Percentiles rank a stretch among this genome's conserved stretches.
Conservation (phyloP, 1,140 invertebrate species). For the Cheumatopsyche charites region DNA sequence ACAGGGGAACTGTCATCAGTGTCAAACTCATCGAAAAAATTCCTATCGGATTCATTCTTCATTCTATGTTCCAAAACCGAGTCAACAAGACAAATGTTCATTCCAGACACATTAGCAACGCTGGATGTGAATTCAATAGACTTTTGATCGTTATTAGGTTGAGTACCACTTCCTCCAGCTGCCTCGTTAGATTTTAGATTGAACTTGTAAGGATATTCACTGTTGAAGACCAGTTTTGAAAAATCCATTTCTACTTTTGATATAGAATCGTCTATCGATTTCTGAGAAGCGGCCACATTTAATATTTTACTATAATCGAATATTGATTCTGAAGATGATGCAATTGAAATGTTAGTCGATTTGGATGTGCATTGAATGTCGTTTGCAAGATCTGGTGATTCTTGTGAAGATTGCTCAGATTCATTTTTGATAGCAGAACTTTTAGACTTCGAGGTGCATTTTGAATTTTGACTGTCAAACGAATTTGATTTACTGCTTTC, state of each 20-base stretch:
- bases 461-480: too few relatives aligned
- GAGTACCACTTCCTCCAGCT: background rate
- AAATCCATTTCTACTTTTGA: conserved; percentile 22
- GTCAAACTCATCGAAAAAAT: conserved; percentile 40
- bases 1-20: background rate
- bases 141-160: background rate
- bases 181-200: background rate
- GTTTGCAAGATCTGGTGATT: background rate
- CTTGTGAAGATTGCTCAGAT: background rate
- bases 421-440: background rate
- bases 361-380: background rate
- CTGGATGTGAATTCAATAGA: conserved; percentile 25
- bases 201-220: background rate
- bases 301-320: background rate
- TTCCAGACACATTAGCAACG: conserved; percentile 44
- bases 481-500: too few relatives aligned
- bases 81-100: conserved; percentile 44
- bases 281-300: conserved; percentile 6
- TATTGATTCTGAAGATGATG: background rate
- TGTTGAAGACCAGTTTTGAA: conserved; percentile 5
- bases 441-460: background rate
- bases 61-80: conserved; percentile 39
- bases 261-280: conserved; percentile 6
- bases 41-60: conserved; percentile 29
- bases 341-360: background rate